These are phyloP conservation scores for Microctonus hyperodae DNA, from an alignment of 2,888 invertebrate species.

Conservation along the genomic window DNA sequence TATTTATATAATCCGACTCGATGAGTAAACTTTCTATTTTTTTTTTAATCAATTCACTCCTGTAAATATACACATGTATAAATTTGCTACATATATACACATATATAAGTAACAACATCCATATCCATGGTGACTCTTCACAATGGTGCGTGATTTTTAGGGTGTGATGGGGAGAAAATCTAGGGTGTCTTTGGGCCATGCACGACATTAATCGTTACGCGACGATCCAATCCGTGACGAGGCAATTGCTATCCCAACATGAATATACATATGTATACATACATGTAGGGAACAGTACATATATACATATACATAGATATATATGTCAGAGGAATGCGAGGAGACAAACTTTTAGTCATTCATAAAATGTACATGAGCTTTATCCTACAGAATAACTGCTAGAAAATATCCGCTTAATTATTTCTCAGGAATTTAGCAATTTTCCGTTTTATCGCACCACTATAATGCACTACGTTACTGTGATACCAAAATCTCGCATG, in stretches of 20 bases:
- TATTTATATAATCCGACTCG: conserved; percentile 41
- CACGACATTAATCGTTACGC: conserved; percentile 44
- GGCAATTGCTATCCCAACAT: conserved; percentile 19
- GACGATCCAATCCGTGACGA: conserved; percentile 48
- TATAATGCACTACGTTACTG: conserved; percentile 25
- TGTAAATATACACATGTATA: neutral
- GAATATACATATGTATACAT: conserved; percentile 3
- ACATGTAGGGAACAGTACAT: neutral
- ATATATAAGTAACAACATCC: conserved; percentile 9
- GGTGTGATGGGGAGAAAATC: conserved; percentile 28
- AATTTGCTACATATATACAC: neutral
- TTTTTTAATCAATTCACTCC: conserved; percentile 15
- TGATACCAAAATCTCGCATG: neutral
- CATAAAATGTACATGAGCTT: conserved; percentile 12
- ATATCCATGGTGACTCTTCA: conserved; percentile 24
- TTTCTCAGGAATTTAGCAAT: conserved; percentile 51
- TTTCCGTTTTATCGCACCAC: conserved; percentile 52
- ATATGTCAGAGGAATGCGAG: neutral
- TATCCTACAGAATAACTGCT: neutral
- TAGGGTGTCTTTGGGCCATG: conserved; percentile 14
- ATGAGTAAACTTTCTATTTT: conserved; percentile 12
- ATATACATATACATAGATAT: neutral
- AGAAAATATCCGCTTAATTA: conserved; percentile 48
- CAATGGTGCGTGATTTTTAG: conserved; percentile 27
- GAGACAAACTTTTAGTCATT: conserved; percentile 14